Evolutionary conservation across 1,140 invertebrate species (phyloP).

Genomic region (Drosophila eugracilis): DNA sequence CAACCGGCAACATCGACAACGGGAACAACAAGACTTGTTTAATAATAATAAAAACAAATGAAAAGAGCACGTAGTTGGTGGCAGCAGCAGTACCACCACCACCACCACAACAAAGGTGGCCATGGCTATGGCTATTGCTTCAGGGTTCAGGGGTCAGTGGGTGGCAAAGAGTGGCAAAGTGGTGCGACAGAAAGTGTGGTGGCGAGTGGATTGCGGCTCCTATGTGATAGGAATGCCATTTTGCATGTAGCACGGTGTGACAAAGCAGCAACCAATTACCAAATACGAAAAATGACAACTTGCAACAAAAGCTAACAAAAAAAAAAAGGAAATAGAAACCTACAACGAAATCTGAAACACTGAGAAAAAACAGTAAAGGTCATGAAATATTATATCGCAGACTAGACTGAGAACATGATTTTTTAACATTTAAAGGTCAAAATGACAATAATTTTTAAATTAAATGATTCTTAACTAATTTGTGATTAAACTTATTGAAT

Average conservation of each 20-base stretch:
- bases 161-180: neutral
- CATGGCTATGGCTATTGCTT: conserved; percentile 8
- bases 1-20: conserved; percentile 18
- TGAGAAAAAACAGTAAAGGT: neutral
- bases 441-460: no score
- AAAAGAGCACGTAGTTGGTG: conserved; percentile 76
- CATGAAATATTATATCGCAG: neutral
- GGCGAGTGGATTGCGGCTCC: conserved; percentile 33
- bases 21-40: conserved; percentile 72
- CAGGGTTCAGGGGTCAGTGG: conserved; percentile 17
- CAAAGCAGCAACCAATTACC: conserved; percentile 82
- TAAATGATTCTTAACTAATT: no score
- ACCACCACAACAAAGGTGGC: conserved; percentile 32
- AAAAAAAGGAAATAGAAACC: conserved; percentile 22
- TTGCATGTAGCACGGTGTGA: conserved; percentile 74
- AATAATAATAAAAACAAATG: conserved; percentile 83
- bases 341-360: conserved; percentile 26
- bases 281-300: conserved; percentile 81
- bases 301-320: conserved; percentile 50
- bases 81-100: conserved; percentile 14
- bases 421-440: no score
- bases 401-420: no score
- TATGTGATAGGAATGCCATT: conserved; percentile 72
- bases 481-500: neutral
- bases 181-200: neutral